Evolutionary conservation across 1,140 invertebrate genomes (phyloP), one percentile per base, ranked within the genome.

Genomic region (Bombus haemorrhoidalis): DNA sequence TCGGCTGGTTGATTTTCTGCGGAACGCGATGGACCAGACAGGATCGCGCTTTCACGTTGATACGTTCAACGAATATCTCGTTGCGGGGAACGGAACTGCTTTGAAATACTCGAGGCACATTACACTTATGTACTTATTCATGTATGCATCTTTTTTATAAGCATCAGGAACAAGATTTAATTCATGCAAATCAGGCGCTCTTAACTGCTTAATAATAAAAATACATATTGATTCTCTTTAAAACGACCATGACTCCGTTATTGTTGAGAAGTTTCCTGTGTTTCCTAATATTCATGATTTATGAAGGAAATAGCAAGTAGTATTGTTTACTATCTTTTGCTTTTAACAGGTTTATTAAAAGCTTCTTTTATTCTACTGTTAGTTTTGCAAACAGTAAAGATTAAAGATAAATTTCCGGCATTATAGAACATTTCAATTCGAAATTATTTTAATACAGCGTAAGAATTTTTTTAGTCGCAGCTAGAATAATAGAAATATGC

Each of bases 1-100:
- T 90, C 89, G 89, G 89, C 83, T 88, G 86, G 76, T 80, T 90
- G 89, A 87, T 87, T 90, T 90, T 90, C 82, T 86, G 79, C 88
- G 83, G 80, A 76, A 89, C 85, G 86, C 69, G 76, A 73, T 80
- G 87, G 71, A 87, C 73, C 81, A 57, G 47, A 41, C 68, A 22
- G 34, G 57, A 47, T 32, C 72, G n/a, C 66, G 74, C 15, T 62
- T 34, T 66, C 41, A 53, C 78, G 41, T 37, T 69, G 41, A 34
- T 59, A 39, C 79, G 83, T 62, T 73, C 59, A 77, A 72, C 73
- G 77, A 66, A 57, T 64, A 74, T 59, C 75, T 73, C 53, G 39
- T 25, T 69, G 41, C 18, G 15, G 22, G 37, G 34, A 41, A 34
- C 34, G 37, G 28, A 69, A 68, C 28, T 53, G 57, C 28, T 9